Evolutionary conservation across 2,888 invertebrate genomes (phyloP), one percentile per base, ranked within the genome.

Genomic region (Tenthredo scrophulariae): DNA sequence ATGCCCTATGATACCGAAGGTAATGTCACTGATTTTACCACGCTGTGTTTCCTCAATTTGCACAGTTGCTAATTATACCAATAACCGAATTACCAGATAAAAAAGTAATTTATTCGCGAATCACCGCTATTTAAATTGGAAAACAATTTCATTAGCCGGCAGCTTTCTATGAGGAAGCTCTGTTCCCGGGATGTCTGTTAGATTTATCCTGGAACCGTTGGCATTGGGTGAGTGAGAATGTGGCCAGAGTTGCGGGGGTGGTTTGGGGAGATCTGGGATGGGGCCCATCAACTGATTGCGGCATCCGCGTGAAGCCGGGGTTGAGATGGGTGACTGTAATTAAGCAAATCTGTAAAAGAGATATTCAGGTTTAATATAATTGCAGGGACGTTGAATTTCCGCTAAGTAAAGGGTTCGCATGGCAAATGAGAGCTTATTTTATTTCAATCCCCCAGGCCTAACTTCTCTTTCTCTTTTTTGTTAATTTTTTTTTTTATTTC

Each of bases 91-190:
- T 74, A 74, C 0, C 33, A 2, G 37, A 40, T 18, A 67, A 83
- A 65, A 83, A 46, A 50, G 67, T 65, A 50, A 83, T 43, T 70
- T 62, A 33, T 83, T 29, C 33, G 26, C 10, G 13, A 50, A 80
- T 83, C 83, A 62, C 43, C 67, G 83, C 29, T 58, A 79, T 72
- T 85, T 70, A 83, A 85, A 85, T 85, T 85, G 50, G 70, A 67
- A 88, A 89, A 89, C 88, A 90, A 90, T 90, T 90, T 89, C 89
- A 88, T 90, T 90, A 88, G 87, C 85, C 85, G 79, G 40, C 83
- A 26, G 85, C 79, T 84, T 43, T 80, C 75, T 43, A 72, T 46
- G 85, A 67, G 37, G 10, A 43, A 70, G 79, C 84, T 87, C 87
- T 89, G 89, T 89, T 86, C 77, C 75, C 54, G 22, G 85, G 67